These are phyloP conservation scores for Riparia riparia DNA, from an alignment of 2,113 vertebrate species.

Conservation along the genomic window DNA sequence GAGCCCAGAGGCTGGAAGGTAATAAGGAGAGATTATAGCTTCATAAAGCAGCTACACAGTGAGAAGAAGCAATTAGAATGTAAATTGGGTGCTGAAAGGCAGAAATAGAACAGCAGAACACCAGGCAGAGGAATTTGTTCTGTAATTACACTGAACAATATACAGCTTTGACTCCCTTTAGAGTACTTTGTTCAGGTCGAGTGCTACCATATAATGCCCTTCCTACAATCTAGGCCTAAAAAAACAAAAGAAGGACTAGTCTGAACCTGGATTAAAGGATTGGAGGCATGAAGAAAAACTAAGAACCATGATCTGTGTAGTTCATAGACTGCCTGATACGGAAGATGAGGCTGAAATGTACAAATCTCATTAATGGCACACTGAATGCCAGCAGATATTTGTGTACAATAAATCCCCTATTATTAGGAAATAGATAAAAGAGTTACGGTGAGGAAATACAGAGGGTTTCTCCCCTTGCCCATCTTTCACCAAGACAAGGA, in stretches of 20 bases:
- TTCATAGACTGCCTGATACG: slow-evolving; percentile 59
- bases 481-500: neutral
- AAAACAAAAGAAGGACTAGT: slow-evolving; percentile 41
- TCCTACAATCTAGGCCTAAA: slow-evolving; percentile 15
- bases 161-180: slow-evolving; percentile 43
- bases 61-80: slow-evolving; percentile 67
- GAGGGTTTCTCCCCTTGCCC: neutral
- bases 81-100: slow-evolving; percentile 52
- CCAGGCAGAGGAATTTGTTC: slow-evolving; percentile 47
- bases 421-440: slow-evolving; percentile 8
- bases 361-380: slow-evolving; percentile 67
- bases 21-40: slow-evolving; percentile 35
- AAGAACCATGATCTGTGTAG: slow-evolving; percentile 63
- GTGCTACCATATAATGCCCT: slow-evolving; percentile 55
- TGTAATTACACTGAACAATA: slow-evolving; percentile 64
- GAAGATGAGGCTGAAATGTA: slow-evolving; percentile 63
- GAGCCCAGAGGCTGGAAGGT: neutral
- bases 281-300: slow-evolving; percentile 69
- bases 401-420: slow-evolving; percentile 33
- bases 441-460: neutral
- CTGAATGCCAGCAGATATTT: slow-evolving; percentile 60
- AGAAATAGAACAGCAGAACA: slow-evolving; percentile 38
- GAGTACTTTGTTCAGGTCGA: slow-evolving; percentile 75
- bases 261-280: slow-evolving; percentile 77
- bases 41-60: slow-evolving; percentile 30